A percentile compares a stretch with the other conserved stretches of the same genome.
Conservation (phyloP, 2,888 invertebrate genomes). For the Hypsopygia costalis region DNA sequence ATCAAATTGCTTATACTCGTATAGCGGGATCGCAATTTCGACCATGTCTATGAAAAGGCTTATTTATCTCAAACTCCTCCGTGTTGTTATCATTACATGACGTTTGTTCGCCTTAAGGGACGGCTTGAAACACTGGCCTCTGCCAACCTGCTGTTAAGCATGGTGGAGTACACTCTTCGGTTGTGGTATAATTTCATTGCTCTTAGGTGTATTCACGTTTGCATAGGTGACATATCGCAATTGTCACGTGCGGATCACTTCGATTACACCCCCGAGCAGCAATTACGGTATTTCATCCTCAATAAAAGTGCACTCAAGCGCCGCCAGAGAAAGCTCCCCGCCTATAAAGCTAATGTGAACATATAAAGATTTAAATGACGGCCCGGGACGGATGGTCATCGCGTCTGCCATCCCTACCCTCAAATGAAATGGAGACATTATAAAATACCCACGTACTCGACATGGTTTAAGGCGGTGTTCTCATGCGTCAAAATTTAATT, state of each 20-base stretch:
- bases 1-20: no score
- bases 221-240: slow-evolving; percentile 57
- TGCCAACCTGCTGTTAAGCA: no score
- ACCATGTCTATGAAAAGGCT: no score
- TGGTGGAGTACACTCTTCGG: no score
- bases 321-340: slow-evolving; percentile 61
- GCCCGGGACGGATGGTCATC: slow-evolving; percentile 27
- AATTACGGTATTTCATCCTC: slow-evolving; percentile 74
- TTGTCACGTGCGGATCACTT: slow-evolving; percentile 68
- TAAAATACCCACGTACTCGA: slow-evolving; percentile 1
- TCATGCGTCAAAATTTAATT: background rate
- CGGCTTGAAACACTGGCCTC: no score
- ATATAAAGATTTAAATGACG: slow-evolving; percentile 73
- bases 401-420: slow-evolving; percentile 15
- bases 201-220: no score
- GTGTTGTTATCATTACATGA: no score
- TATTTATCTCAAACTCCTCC: no score
- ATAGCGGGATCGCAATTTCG: no score
- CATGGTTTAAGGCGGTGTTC: no score
- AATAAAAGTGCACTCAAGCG: slow-evolving; percentile 75
- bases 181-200: no score
- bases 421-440: slow-evolving; percentile 13
- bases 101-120: no score
- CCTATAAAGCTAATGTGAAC: slow-evolving; percentile 73
- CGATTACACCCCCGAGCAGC: slow-evolving; percentile 69